Evolutionary conservation across 2,797 vertebrate species (phyloP).

Genomic region (Xenopus petersii): DNA sequence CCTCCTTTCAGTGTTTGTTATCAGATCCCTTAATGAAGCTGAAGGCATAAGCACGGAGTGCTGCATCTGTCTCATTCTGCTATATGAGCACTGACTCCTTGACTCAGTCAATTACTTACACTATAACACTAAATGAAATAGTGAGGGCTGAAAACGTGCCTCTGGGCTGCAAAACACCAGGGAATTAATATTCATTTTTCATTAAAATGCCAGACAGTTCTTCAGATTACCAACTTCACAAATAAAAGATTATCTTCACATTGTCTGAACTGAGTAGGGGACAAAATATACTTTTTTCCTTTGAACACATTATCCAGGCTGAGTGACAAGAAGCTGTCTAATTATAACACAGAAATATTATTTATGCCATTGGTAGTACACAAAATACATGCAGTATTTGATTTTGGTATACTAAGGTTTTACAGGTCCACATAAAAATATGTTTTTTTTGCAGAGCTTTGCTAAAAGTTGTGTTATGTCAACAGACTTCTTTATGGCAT

Average conservation of each 20-base stretch:
- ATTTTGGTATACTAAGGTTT: no score
- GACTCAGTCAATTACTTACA: slow-evolving; percentile 62
- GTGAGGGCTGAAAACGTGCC: slow-evolving; percentile 59
- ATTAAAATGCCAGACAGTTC: slow-evolving; percentile 61
- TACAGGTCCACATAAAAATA: no score
- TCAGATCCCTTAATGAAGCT: slow-evolving; percentile 56
- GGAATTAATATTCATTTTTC: slow-evolving; percentile 63
- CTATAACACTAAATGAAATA: slow-evolving; percentile 57
- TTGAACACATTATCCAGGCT: slow-evolving; percentile 36
- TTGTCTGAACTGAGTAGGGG: slow-evolving; percentile 20
- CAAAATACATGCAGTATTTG: no score
- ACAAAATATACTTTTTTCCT: slow-evolving; percentile 34
- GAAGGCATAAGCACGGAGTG: slow-evolving; percentile 53
- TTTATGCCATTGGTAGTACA: slow-evolving; percentile 18
- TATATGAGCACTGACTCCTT: slow-evolving; percentile 58
- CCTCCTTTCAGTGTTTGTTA: slow-evolving; percentile 52
- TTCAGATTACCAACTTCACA: slow-evolving; percentile 44
- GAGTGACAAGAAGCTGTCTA: slow-evolving; percentile 4
- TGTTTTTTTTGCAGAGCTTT: no score
- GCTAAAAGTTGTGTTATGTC: no score
- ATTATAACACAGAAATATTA: slow-evolving; percentile 20
- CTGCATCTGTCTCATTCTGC: slow-evolving; percentile 54
- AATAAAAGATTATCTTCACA: slow-evolving; percentile 45
- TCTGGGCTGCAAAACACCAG: slow-evolving; percentile 54
- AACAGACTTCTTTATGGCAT: no score